phyloP scores from a whole-genome alignment of 2,888 invertebrate genomes.

The Pocota personata region DNA sequence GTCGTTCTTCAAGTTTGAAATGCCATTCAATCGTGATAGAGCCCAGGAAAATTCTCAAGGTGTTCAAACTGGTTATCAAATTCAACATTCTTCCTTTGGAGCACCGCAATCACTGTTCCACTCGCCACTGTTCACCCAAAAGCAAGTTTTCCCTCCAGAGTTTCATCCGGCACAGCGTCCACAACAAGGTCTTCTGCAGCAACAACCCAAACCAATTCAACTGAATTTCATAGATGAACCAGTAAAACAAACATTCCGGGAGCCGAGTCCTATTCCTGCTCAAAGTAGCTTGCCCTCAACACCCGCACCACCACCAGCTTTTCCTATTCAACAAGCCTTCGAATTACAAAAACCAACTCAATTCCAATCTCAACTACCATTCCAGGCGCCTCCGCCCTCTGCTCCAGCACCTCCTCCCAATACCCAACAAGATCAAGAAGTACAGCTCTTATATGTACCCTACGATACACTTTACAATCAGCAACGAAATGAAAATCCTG shows the following conservation, averaged over 20 bases:
- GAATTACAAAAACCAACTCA: constrained; percentile 77
- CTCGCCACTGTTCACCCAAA: constrained; percentile 78
- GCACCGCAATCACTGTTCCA: constrained; percentile 79
- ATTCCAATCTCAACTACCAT: constrained; percentile 74
- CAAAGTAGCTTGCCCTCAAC: constrained; percentile 78
- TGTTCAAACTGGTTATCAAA: constrained; percentile 82
- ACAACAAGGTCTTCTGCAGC: constrained; percentile 74
- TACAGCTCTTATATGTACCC: constrained; percentile 92
- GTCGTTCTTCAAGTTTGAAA: constrained; percentile 82
- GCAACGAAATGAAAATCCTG: constrained; percentile 77
- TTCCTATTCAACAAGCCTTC: constrained; percentile 77
- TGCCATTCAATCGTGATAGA: constrained; percentile 77
- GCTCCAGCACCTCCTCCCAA: constrained; percentile 69
- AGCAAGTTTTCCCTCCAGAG: constrained; percentile 79
- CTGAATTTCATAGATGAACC: constrained; percentile 80
- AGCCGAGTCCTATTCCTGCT: constrained; percentile 78
- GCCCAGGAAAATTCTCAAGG: constrained; percentile 74
- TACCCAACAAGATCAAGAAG: constrained; percentile 85
- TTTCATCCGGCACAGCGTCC: constrained; percentile 79
- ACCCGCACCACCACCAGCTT: constrained; percentile 78
- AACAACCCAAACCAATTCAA: constrained; percentile 77
- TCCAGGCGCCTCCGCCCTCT: constrained; percentile 58
- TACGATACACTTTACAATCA: constrained; percentile 88
- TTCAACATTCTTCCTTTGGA: constrained; percentile 80
- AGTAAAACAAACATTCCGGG: constrained; percentile 76